Base-by-base conservation (phyloP, 2,888 invertebrate species). In the Ornithoptera alexandrae region DNA sequence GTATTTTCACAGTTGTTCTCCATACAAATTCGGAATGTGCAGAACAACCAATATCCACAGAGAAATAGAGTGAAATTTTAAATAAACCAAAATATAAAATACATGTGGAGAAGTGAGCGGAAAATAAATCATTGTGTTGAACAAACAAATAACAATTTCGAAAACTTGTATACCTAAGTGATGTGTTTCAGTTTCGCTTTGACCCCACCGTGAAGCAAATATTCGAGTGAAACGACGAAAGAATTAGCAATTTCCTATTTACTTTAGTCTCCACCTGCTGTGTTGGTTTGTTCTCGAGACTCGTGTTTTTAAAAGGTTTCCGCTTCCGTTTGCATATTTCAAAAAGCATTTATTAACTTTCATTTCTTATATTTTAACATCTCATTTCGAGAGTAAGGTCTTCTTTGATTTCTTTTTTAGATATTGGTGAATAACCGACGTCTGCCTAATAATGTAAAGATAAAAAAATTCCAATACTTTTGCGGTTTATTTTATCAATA, bases 161-260 rank as follows among this genome's bases (percentile, higher is more conserved):
- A 36, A 70, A 70, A 70, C 66, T 70, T 63, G 62, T 66, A 63
- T 66, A 50, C 22, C 66, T 66, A 69, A 69, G 69, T 69, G 64
- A 67, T 60, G 67, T 58, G 68, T 58, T 71, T 70, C 72, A 64
- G 63, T 66, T 72, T 70, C 67, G 65, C 69, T 71, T 72, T 72
- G 69, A 69, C 67, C 65, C 67, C 62, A 65, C 70, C 62, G 57
- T 24, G 61, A 46, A 68, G 67, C 71, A 71, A 73, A 73, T 65
- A 71, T 57, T 65, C 60, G 59, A 72, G 72, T 72, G 67, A 72
- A 73, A 71, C 72, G 72, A 66, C 71, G 69, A 71, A 73, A 68
- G 72, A 73, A 71, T 72, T 71, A 71, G 70, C 69, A 73, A 74
- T 71, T 73, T 74, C 60, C 69, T 74, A 68, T 73, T 74, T 74